Evolutionary conservation across 23 tunicate genomes (phyloP), one percentile per base, ranked within the genome.

Genomic region (Pegea sp.): DNA sequence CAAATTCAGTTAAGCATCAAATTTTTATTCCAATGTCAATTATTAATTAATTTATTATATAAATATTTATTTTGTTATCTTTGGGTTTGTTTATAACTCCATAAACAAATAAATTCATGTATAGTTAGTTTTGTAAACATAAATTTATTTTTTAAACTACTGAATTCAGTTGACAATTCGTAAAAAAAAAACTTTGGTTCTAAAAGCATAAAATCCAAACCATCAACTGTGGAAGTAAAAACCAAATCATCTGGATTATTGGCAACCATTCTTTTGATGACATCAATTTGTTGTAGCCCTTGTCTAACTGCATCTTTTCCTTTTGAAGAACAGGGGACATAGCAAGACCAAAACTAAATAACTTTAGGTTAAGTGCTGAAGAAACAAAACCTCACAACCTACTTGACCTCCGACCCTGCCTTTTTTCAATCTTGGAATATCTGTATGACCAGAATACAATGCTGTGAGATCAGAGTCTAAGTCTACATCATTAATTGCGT

Each of bases 271-370:
- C 75, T 5, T 48, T 33, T 49, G 33, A 65, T 69, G 20, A 62
- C 32, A 42, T 69, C 75, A 29, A 69, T 48, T 49, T 69, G 75
- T 23, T 69, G 68, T 26, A 69, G 31, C 1, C 31, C 68, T 30
- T 52, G 56, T 1, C 52, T 13, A 13, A 50, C 50, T 1, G 62
- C 75, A 33, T 69, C 75, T 49, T 64, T 64, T 31, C 23, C 30
- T 22, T 50, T 31, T 2, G 69, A 21, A 3, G 32, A 24, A 60
- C 75, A 69, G n/a, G 69, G 18, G 2, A 24, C 59, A 30, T 26
- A 69, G 44, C 67, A 46, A 2, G 69, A 48, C 75, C 75, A 69
- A 49, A 69, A 69, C 66, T 69, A 28, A 18, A 30, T 3, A 2
- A 57, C 19, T 23, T 24, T 50, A 50, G n/a, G n/a, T n/a, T n/a